Evolutionary conservation across 1,140 invertebrate genomes (phyloP).

Genomic region (Bathynomus jamesi): DNA sequence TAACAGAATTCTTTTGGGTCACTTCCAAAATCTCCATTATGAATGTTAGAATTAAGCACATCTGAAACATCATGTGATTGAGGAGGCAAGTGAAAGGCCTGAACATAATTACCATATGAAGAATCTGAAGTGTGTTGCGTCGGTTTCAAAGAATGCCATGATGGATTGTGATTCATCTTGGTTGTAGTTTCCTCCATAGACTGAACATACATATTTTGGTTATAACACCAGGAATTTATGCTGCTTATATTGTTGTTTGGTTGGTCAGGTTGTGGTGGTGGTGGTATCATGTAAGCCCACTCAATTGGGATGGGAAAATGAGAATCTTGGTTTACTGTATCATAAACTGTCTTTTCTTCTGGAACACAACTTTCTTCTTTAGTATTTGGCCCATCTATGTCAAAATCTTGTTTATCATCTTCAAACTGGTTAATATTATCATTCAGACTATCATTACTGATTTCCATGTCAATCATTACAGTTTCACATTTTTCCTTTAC

Average conservation of each 20-base stretch:
- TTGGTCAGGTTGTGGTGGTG: conserved; percentile 24
- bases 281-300: conserved; percentile 33
- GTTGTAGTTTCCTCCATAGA: conserved; percentile 26
- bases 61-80: background rate
- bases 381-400: too few species aligned
- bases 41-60: too few species aligned
- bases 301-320: conserved; percentile 30
- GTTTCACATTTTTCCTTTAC: background rate
- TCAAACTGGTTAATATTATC: background rate
- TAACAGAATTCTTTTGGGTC: too few species aligned
- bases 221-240: conserved; percentile 22
- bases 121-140: background rate
- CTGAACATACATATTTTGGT: conserved; percentile 30
- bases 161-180: background rate
- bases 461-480: background rate
- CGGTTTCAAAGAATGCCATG: background rate
- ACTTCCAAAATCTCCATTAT: too few species aligned
- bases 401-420: too few species aligned
- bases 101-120: background rate
- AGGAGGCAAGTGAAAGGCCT: background rate
- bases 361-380: background rate
- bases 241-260: conserved; percentile 22
- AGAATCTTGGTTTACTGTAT: background rate
- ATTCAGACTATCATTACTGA: background rate
- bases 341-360: background rate